Conservation (phyloP, 1,140 invertebrate species). For the Gryllus bimaculatus region DNA sequence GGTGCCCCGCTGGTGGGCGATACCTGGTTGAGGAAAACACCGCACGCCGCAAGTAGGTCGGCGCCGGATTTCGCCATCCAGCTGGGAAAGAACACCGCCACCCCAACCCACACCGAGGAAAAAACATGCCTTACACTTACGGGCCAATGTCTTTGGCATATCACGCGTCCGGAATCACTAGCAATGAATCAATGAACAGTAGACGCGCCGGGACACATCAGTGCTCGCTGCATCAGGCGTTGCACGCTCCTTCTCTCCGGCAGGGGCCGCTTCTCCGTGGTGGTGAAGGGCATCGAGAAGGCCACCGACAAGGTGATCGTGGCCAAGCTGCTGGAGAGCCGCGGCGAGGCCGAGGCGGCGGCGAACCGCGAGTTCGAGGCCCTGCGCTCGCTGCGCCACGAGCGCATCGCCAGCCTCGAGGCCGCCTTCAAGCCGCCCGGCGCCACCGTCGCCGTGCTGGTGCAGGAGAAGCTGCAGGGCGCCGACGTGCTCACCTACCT, state of each 20-base stretch:
- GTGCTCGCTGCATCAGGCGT: too few species aligned
- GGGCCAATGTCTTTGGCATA: too few species aligned
- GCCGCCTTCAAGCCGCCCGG: slow-evolving; percentile 59
- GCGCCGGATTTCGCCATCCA: too few species aligned
- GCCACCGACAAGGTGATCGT: slow-evolving; percentile 53
- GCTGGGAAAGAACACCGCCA: too few species aligned
- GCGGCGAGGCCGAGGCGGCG: slow-evolving; percentile 46
- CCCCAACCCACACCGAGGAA: too few species aligned
- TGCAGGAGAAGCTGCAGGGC: slow-evolving; percentile 82
- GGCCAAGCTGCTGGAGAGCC: slow-evolving; percentile 68
- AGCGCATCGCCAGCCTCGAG: slow-evolving; percentile 66
- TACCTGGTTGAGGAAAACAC: too few species aligned
- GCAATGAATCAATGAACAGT: too few species aligned
- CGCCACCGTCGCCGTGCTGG: slow-evolving; percentile 55
- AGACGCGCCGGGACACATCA: too few species aligned
- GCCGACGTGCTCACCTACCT: slow-evolving; percentile 85
- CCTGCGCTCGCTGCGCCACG: slow-evolving; percentile 68
- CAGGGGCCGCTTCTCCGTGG: slow-evolving; percentile 75
- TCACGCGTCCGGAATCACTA: too few species aligned
- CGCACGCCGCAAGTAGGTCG: too few species aligned
- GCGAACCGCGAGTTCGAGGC: slow-evolving; percentile 65
- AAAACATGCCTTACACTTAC: too few species aligned
- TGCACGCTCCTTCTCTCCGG: slow-evolving; percentile 8
- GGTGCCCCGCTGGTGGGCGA: too few species aligned
- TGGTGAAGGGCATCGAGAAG: slow-evolving; percentile 73